Evolutionary conservation across 37 sponge, comb jelly and placozoan species (phyloP), one percentile per base, ranked within the genome.

Genomic region (Oscarella lobularis): DNA sequence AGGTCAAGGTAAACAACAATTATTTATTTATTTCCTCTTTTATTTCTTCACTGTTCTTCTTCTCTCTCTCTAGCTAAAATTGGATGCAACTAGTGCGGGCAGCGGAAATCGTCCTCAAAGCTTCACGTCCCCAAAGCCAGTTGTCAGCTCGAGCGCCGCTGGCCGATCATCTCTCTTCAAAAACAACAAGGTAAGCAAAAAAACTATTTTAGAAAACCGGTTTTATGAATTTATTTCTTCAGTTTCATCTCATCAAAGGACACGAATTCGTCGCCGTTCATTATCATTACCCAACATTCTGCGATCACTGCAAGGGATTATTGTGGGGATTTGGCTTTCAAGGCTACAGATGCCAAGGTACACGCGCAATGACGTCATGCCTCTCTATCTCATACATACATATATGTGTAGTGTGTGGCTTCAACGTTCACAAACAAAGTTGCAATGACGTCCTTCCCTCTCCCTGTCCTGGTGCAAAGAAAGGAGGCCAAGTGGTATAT

Each of bases 301-400:
- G 91, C 76, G 82, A 90, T 36, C 33, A 77, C 39, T 90, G 91
- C 73, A 67, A 74, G 0, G 39, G 69, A 3, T 77, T 81, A 20
- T 66, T 90, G 34, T 90, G 91, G 91, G 85, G 91, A 0, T 75
- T 90, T 6, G 74, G 81, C 33, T 77, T 78, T 77, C 91, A 90
- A 4, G 91, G 91, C 37, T 81, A 83, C 84, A 81, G 81, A 78
- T 90, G 91, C 70, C 66, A 66, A 54, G 76, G 85, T 81, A 48
- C 9, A 48, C 60, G 60, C 9, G 20, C 20, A 27, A 20, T 48
- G 60, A 48, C 20, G n/a, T n/a, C n/a, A n/a, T n/a, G 60, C 60
- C 9, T 48, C 60, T 48, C 60, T 48, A 9, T 48, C 60, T 48
- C 60, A 9, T 48, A 48, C 9, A 9, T 48, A 27, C 20, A 48